Base-by-base conservation (phyloP, 2,888 invertebrate species). In the Tinea pellionella region DNA sequence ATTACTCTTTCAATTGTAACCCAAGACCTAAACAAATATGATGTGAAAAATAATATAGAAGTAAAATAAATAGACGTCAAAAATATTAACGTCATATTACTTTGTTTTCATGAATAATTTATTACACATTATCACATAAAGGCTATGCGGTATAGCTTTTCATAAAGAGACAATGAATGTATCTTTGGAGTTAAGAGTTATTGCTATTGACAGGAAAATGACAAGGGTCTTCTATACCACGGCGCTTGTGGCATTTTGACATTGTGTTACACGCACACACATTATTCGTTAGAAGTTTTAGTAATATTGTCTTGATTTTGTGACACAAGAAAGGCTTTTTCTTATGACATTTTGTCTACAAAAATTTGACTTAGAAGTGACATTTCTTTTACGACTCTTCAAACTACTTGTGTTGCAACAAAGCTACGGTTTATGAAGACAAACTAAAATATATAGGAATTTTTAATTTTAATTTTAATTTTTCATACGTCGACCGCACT, bases 101-200 rank as follows among this genome's bases (percentile, higher is more conserved):
- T 37, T 37, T 37, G 37, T 47, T 47, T 47, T 47, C 47, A 47
- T 47, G 47, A 47, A 47, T 47, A 47, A 47, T 47, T 47, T 47
- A 47, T 47, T 16, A 47, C 47, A 47, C n/a, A 47, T 47, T 47
- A 47, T 16, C 47, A 47, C 47, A 47, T 47, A 15, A 47, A 47
- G 47, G 47, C 15, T 13, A 4, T 47, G 18, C 16, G 47, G 15
- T 47, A 47, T 47, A 24, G 19, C 19, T 53, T 53, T 53, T 53
- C 19, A 53, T 53, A 24, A 24, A 53, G 53, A 61, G 61, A 61
- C 61, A 61, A 61, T 61, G 47, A 30, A 61, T 58, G 42, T 37
- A 43, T 15, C 60, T 47, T 13, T 47, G 2, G 16, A 47, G 47
- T 47, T 47, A 16, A 15, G 47, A 30, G 37, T 37, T 30, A 30